Percentiles rank a stretch among this genome's conserved stretches.
Conservation (phyloP, 2,888 invertebrate genomes). For the Autographa pulchrina region DNA sequence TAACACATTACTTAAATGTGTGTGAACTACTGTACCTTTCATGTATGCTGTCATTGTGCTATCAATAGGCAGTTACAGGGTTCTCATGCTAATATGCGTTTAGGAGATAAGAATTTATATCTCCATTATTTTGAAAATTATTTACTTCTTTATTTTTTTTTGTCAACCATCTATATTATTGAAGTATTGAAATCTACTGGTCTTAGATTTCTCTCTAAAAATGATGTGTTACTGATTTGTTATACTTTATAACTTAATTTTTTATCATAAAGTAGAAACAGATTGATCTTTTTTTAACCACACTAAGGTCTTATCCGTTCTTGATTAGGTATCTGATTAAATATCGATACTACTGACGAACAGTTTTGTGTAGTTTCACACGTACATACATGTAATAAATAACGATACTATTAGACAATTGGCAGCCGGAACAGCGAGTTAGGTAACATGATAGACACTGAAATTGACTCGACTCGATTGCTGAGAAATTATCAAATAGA, state of each 20-base stretch:
- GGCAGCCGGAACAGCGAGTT: not conserved
- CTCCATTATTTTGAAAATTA: constrained; percentile 40
- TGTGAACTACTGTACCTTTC: constrained; percentile 33
- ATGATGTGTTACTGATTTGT: too few relatives aligned
- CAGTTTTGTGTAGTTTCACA: not conserved
- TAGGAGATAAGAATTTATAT: constrained; percentile 46
- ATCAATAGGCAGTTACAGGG: constrained; percentile 37
- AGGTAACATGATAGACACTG: constrained; percentile 1
- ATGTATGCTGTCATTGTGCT: constrained; percentile 30
- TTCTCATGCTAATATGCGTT: constrained; percentile 44
- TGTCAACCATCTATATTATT: not conserved
- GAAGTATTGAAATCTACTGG: not conserved
- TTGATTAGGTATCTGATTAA: constrained; percentile 3
- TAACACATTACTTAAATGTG: constrained; percentile 32
- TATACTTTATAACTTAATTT: too few relatives aligned
- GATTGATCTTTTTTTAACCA: too few relatives aligned
- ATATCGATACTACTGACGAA: not conserved
- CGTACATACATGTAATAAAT: not conserved
- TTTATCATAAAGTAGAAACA: too few relatives aligned
- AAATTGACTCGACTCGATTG: not conserved
- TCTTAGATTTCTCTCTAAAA: too few relatives aligned
- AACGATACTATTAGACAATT: constrained; percentile 1
- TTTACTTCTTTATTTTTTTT: not conserved
- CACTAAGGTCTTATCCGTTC: too few relatives aligned
- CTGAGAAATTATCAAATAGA: not conserved